Conservation (phyloP, 1,140 invertebrate genomes). For the Heliconius himera region DNA sequence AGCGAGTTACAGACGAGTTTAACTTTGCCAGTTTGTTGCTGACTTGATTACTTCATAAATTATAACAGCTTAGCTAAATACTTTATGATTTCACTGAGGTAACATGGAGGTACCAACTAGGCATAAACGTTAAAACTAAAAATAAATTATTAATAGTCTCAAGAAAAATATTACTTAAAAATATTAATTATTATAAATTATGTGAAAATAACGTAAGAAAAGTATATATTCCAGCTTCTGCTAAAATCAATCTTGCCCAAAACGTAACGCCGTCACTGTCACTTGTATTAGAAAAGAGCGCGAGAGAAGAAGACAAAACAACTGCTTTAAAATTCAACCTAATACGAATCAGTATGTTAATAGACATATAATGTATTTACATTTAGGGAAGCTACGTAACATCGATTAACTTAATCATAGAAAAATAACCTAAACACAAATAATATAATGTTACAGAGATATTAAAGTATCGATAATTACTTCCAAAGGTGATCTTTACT, state of each 20-base stretch:
- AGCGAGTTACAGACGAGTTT: conserved; percentile 23
- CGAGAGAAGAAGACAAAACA: conserved; percentile 39
- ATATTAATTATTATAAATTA: neutral
- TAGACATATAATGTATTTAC: conserved; percentile 35
- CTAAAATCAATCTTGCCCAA: conserved; percentile 41
- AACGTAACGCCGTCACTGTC: conserved; percentile 35
- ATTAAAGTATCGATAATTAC: neutral
- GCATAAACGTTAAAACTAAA: neutral
- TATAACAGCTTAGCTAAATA: conserved; percentile 35
- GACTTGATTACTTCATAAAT: conserved; percentile 39
- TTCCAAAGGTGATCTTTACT: neutral
- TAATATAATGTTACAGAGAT: neutral
- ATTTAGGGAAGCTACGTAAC: conserved; percentile 24
- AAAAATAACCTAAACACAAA: neutral
- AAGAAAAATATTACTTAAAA: neutral
- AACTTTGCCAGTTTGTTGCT: conserved; percentile 23
- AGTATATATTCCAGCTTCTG: conserved; percentile 12
- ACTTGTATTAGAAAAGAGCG: conserved; percentile 37
- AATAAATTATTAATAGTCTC: neutral
- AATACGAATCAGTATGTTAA: conserved; percentile 38
- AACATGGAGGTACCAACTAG: conserved; percentile 6
- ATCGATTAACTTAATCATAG: conserved; percentile 15
- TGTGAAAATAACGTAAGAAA: neutral
- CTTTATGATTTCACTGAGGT: conserved; percentile 19
- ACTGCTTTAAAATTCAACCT: conserved; percentile 36